Base-by-base conservation (phyloP, 2,113 vertebrate species). In the Ancistrus triradiatus region DNA sequence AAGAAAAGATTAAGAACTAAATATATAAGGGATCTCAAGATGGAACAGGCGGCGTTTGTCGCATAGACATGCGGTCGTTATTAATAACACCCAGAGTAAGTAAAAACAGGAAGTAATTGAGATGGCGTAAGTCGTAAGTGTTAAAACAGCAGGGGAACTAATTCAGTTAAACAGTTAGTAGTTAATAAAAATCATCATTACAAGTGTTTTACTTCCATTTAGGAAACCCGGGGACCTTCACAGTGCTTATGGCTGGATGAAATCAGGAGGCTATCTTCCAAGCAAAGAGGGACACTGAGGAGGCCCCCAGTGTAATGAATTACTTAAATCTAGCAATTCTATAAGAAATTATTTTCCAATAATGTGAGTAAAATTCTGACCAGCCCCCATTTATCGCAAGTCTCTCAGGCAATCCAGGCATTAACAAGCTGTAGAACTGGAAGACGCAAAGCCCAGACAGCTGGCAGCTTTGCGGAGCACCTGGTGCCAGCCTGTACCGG, bases 171-270 rank as follows among this genome's bases (percentile, higher is more conserved):
- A n/a, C n/a, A n/a, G n/a, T n/a, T n/a, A n/a, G n/a, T n/a, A n/a
- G n/a, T n/a, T n/a, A n/a, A n/a, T n/a, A n/a, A n/a, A n/a, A n/a
- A n/a, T n/a, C n/a, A n/a, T n/a, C n/a, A n/a, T n/a, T n/a, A n/a
- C n/a, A n/a, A n/a, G 3, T 57, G 11, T 15, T 66, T 1, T 74
- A n/a, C n/a, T 24, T 75, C 18, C 27, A 2, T 81, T 7, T 74
- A 98, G 96, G 96, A 98, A 78, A 96, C 91, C 0, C 88, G 78
- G 73, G 96, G 98, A 71, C 92, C 95, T 10, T 97, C 95, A 22
- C 95, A 58, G 95, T 96, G 33, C 81, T 99, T n/a, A 28, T 99
- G 96, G 96, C 71, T 99, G 78, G 96, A 98, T 84, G 96, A 99
- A 85, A 99, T 99, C 96, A 99, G 72, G 90, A 91, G 59, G 90